Conservation (phyloP, 2,797 vertebrate species). For the Gambelia wislizenii region DNA sequence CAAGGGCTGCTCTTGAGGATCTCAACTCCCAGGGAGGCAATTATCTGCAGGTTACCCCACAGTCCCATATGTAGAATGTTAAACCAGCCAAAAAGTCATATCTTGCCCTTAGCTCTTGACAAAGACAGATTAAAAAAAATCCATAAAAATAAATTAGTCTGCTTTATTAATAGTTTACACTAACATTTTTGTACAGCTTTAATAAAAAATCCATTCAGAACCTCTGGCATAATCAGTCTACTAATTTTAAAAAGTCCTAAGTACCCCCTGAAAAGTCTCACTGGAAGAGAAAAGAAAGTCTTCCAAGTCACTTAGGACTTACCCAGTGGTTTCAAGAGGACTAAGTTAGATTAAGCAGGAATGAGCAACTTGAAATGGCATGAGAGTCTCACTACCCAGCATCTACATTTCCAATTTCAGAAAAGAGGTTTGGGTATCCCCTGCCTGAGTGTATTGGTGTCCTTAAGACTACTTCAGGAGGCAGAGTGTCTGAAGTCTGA, state of each 20-base stretch:
- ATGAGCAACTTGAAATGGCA: not conserved
- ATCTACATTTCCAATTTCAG: constrained; percentile 5
- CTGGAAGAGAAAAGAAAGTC: not conserved
- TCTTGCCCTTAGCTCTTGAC: not conserved
- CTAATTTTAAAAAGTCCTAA: not conserved
- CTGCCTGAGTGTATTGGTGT: constrained; percentile 30
- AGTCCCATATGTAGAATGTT: not conserved
- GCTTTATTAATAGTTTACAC: not conserved
- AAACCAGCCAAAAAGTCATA: constrained; percentile 15
- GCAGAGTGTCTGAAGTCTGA: constrained; percentile 63
- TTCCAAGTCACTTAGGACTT: not conserved
- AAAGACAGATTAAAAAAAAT: not conserved
- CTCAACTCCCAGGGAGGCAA: no score
- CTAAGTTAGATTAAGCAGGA: constrained; percentile 2
- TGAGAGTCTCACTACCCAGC: not conserved
- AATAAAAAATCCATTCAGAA: constrained; percentile 23
- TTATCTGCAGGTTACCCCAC: not conserved
- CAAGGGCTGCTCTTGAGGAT: no score
- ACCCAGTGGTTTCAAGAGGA: constrained; percentile 4
- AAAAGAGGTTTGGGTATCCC: constrained; percentile 32
- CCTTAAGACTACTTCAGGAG: constrained; percentile 65
- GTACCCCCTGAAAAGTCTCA: not conserved
- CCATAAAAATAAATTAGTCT: not conserved
- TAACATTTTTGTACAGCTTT: not conserved
- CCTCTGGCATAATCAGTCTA: not conserved